phyloP scores from a whole-genome alignment of 2,113 vertebrate genomes.

The Oenanthe melanoleuca region DNA sequence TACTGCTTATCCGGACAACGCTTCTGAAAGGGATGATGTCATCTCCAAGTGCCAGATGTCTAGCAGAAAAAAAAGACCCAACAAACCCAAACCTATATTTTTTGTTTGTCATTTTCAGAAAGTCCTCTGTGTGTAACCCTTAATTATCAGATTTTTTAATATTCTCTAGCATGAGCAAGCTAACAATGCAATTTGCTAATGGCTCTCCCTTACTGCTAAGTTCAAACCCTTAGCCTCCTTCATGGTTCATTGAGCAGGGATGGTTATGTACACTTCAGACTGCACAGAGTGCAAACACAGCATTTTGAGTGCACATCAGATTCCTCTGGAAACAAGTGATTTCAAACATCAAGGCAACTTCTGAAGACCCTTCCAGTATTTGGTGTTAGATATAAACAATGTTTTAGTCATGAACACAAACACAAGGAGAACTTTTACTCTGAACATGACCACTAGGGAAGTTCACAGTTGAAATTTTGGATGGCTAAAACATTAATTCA shows the following conservation, averaged over 20 bases:
- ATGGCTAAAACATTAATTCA: not conserved
- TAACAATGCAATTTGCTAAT: not conserved
- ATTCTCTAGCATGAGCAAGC: not conserved
- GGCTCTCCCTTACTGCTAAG: not conserved
- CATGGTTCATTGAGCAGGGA: not conserved
- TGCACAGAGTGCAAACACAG: slow-evolving; percentile 7
- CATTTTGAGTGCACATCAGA: not conserved
- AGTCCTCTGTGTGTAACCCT: not conserved
- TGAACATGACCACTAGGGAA: not conserved
- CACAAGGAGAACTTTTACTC: not conserved
- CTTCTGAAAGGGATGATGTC: not conserved
- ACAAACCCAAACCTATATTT: not conserved
- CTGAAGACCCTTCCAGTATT: not conserved
- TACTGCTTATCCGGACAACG: not conserved
- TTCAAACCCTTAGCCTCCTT: not conserved
- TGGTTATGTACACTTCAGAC: not conserved
- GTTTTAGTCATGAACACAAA: not conserved
- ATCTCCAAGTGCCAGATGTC: not conserved
- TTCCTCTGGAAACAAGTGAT: slow-evolving; percentile 46
- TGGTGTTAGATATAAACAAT: not conserved
- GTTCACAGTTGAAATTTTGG: not conserved
- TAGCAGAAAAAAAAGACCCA: not conserved
- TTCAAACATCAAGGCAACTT: slow-evolving; percentile 21
- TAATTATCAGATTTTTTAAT: not conserved
- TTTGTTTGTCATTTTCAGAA: not conserved